Conservation (phyloP, 2,888 invertebrate genomes). For the Troides oblongomaculatus region DNA sequence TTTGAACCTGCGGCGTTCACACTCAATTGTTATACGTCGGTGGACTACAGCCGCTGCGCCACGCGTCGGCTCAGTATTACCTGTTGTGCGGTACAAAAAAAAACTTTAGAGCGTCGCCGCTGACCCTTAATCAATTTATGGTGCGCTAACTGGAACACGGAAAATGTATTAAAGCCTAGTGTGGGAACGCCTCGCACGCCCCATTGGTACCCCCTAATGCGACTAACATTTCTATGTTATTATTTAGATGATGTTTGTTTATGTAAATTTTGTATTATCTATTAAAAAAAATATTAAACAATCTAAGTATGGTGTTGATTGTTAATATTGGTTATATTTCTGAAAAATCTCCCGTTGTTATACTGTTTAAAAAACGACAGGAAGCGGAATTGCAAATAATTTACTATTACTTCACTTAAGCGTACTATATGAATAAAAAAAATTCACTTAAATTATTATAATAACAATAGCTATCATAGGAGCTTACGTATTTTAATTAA, state of each 20-base stretch:
- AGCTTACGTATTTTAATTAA: too few relatives aligned
- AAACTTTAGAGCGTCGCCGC: constrained; percentile 71
- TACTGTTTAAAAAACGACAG: too few relatives aligned
- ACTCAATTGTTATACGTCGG: neutral
- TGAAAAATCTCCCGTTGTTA: too few relatives aligned
- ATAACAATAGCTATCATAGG: too few relatives aligned
- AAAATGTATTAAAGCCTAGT: constrained; percentile 77
- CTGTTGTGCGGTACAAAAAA: constrained; percentile 65
- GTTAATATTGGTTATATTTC: too few relatives aligned
- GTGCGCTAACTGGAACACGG: constrained; percentile 79
- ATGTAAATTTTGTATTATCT: constrained; percentile 10
- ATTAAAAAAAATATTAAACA: neutral
- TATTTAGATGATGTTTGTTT: constrained; percentile 33
- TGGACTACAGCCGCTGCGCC: constrained; percentile 35
- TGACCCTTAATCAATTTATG: constrained; percentile 78
- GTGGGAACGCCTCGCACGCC: constrained; percentile 71
- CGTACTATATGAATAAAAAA: too few relatives aligned
- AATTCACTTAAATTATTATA: too few relatives aligned
- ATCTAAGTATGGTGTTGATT: too few relatives aligned
- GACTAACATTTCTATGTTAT: constrained; percentile 42
- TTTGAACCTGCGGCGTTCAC: neutral
- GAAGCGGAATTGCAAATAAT: too few relatives aligned
- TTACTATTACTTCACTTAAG: too few relatives aligned
- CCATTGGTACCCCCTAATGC: constrained; percentile 51
- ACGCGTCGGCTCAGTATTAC: constrained; percentile 53